Evolutionary conservation across 2,888 invertebrate genomes (phyloP).

Genomic region (Thyatira batis): DNA sequence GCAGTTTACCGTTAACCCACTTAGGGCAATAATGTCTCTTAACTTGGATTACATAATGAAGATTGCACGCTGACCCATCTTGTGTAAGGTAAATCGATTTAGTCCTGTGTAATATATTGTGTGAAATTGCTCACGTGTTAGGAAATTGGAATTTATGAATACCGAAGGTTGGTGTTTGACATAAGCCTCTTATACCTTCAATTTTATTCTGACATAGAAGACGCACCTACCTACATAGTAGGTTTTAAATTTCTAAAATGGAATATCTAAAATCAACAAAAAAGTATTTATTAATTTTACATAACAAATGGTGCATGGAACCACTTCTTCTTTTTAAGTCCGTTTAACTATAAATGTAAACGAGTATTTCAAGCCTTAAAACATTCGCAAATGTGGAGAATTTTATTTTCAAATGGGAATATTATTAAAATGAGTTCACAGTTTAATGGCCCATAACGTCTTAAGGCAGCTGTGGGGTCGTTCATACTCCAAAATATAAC

Average conservation of each 20-base stretch:
- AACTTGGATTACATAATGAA: constrained; percentile 1
- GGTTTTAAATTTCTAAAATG: too few species aligned
- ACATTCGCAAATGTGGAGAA: neutral
- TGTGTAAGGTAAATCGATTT: too few species aligned
- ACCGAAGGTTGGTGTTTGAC: too few species aligned
- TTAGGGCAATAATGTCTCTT: constrained; percentile 12
- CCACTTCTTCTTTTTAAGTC: too few species aligned
- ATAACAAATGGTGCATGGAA: too few species aligned
- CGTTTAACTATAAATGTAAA: neutral
- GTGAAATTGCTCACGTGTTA: neutral
- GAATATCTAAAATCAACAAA: too few species aligned
- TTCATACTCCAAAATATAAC: neutral
- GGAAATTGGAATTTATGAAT: neutral
- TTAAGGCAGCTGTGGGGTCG: neutral
- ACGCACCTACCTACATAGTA: too few species aligned
- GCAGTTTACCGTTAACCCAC: constrained; percentile 32
- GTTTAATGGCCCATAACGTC: neutral
- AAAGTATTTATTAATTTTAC: too few species aligned
- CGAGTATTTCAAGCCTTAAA: neutral
- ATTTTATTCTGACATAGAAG: too few species aligned
- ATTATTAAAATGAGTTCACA: neutral
- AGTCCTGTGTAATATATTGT: neutral
- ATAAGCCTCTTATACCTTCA: too few species aligned
- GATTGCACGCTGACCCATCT: neutral
- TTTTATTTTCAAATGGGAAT: neutral